Conservation (phyloP, 2,113 vertebrate genomes). For the Esox niger region DNA sequence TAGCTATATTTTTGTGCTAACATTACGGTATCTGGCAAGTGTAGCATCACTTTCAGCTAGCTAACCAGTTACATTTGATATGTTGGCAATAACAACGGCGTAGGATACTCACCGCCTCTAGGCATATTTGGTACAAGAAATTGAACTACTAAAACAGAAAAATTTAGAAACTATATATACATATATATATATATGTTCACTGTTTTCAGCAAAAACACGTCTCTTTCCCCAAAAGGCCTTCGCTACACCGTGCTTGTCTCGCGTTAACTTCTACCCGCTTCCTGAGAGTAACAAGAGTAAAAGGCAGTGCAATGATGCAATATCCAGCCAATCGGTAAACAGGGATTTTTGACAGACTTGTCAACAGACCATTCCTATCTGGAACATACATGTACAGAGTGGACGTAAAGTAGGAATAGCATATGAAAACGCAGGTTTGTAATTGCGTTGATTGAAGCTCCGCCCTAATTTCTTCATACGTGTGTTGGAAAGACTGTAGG, state of each 20-base stretch:
- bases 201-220: not conserved
- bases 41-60: not conserved
- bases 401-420: not conserved
- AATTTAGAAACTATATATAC: no score
- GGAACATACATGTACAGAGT: not conserved
- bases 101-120: conserved; percentile 68
- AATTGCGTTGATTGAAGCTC: not conserved
- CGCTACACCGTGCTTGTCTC: conserved; percentile 43
- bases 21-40: not conserved
- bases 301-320: not conserved
- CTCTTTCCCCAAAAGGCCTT: not conserved
- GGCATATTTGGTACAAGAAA: conserved; percentile 58
- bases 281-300: not conserved
- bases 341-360: conserved; percentile 8
- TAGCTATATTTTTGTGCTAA: not conserved
- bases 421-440: not conserved
- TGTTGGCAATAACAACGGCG: not conserved
- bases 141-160: not conserved
- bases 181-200: not conserved
- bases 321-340: conserved; percentile 23
- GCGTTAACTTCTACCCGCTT: conserved; percentile 23
- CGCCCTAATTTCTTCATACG: not conserved
- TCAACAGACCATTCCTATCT: conserved; percentile 11
- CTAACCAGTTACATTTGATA: not conserved
- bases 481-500: no score